Percentiles rank a stretch among this genome's conserved stretches.
phyloP scores from a whole-genome alignment of 2,888 invertebrate genomes.

The Himalopsyche japonica region DNA sequence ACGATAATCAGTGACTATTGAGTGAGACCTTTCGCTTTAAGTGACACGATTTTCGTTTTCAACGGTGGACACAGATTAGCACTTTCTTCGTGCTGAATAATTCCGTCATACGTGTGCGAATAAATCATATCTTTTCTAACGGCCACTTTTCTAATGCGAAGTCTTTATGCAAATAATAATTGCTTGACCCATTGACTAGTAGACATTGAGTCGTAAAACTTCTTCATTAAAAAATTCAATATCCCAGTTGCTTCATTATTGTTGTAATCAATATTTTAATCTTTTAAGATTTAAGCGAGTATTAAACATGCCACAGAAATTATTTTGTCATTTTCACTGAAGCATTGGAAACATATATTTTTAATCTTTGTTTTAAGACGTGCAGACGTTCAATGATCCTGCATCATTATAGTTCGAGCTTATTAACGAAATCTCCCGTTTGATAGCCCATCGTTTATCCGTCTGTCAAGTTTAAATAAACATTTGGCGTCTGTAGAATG shows the following conservation, averaged over 20 bases:
- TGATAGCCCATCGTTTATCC: neutral
- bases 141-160: neutral
- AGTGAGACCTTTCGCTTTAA: neutral
- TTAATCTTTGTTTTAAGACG: too few relatives aligned
- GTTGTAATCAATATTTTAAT: too few relatives aligned
- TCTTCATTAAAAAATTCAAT: too few relatives aligned
- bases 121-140: neutral
- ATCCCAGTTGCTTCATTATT: too few relatives aligned
- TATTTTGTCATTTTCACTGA: too few relatives aligned
- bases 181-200: too few relatives aligned
- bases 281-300: too few relatives aligned
- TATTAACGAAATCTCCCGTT: neutral
- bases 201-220: too few relatives aligned
- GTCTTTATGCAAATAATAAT: neutral
- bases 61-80: neutral
- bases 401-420: neutral
- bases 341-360: too few relatives aligned
- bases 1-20: neutral
- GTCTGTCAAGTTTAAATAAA: neutral
- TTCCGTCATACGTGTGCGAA: neutral
- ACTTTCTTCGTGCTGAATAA: neutral
- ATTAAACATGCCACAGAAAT: too few relatives aligned
- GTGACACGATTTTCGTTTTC: conserved; percentile 20
- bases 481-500: neutral
- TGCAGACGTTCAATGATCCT: neutral